Conservation (phyloP, 2,797 vertebrate species). For the Hemibagrus guttatus region DNA sequence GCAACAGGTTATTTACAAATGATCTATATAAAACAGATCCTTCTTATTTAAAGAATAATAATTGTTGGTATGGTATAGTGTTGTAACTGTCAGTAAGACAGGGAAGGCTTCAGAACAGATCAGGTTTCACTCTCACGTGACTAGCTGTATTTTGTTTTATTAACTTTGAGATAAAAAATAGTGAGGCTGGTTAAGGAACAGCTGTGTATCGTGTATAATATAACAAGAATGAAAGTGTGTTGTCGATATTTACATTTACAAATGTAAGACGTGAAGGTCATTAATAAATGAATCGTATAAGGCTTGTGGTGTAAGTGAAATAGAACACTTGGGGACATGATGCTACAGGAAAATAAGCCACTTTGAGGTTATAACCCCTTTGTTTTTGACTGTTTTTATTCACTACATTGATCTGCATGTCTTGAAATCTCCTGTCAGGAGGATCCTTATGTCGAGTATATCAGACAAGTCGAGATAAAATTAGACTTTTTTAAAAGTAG, state of each 20-base stretch:
- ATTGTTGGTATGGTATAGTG: neutral
- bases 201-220: neutral
- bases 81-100: neutral
- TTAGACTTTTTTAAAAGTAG: neutral
- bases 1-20: neutral
- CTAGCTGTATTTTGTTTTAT: neutral
- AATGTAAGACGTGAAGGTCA: neutral
- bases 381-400: neutral
- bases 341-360: neutral
- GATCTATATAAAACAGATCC: neutral
- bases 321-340: neutral
- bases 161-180: conserved; percentile 14
- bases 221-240: neutral
- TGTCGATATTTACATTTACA: neutral
- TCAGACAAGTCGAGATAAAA: neutral
- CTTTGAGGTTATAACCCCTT: neutral
- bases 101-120: neutral
- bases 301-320: neutral
- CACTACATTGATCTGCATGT: neutral
- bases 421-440: neutral
- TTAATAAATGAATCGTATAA: neutral
- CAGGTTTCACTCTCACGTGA: neutral
- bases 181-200: conserved; percentile 18
- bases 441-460: neutral
- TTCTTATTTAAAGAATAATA: neutral